A percentile compares a stretch with the other conserved stretches of the same genome.
phyloP scores from a whole-genome alignment of 2,888 invertebrate species.

The Magallana nippona region DNA sequence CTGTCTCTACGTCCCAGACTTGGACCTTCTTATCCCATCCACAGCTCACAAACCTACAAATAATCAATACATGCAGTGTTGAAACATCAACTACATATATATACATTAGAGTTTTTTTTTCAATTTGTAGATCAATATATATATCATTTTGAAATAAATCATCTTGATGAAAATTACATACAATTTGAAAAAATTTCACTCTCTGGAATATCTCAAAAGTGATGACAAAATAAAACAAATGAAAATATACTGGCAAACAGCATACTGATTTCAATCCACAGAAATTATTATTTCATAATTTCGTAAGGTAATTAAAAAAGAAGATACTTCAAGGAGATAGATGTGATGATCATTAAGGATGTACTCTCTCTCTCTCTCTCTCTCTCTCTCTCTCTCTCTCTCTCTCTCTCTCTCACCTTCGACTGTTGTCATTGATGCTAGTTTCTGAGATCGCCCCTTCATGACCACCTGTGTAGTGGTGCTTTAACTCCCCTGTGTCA shows the following conservation, averaged over 20 bases:
- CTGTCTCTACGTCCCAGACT: constrained; percentile 76
- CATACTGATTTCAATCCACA: too few species aligned
- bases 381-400: neutral
- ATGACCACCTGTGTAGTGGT: constrained; percentile 61
- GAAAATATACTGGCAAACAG: too few species aligned
- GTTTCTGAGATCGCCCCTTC: constrained; percentile 4
- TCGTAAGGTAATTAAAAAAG: too few species aligned
- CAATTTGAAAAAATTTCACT: too few species aligned
- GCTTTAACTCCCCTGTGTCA: constrained; percentile 65
- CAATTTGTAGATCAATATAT: too few species aligned
- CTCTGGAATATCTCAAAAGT: too few species aligned
- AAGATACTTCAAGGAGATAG: neutral
- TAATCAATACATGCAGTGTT: neutral
- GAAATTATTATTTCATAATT: too few species aligned
- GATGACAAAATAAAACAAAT: too few species aligned
- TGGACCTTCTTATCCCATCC: constrained; percentile 76
- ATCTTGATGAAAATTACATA: too few species aligned
- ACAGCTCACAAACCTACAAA: constrained; percentile 67
- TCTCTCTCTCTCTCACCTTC: constrained; percentile 55
- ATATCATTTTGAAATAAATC: too few species aligned
- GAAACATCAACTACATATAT: too few species aligned
- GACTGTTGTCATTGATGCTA: constrained; percentile 56
- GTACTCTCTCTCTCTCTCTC: neutral
- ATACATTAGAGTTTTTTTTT: too few species aligned
- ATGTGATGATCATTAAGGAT: neutral